Evolutionary conservation across 1,140 invertebrate species (phyloP), one percentile per base, ranked within the genome.

Genomic region (Lanistes nyassanus): DNA sequence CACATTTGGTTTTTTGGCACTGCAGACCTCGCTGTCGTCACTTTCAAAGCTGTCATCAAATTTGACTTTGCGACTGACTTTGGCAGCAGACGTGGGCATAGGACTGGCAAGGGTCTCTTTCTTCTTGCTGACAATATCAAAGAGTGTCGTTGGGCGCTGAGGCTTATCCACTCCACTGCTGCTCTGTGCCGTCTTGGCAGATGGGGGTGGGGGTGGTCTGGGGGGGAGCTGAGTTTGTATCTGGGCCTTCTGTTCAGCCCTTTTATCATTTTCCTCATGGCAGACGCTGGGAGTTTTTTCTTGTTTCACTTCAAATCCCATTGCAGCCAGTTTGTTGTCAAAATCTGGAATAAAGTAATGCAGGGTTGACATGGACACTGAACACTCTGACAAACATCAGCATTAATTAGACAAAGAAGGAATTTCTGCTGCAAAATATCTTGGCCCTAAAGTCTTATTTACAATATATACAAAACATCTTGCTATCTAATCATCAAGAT

Each of bases 221-320:
- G 56, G 16, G 67, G 60, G 21, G 36, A 21, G 7, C 34, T 60
- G 55, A 29, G 37, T 23, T 19, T 39, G 19, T 23, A 23, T 21
- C 4, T 19, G 23, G 29, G 55, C 19, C 23, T 39, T 75, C 23
- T 65, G 31, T 55, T 26, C 64, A 19, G 55, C n/a, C 53, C 29
- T 31, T 76, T 39, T 69, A 51, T 53, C 23, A 2, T 66, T 11
- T 60, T 60, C 66, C 29, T 47, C 26, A 19, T 16, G 16, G 62
- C 9, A n/a, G 53, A 4, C n/a, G 53, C 47, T 65, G 13, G 21
- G 2, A 37, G 42, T 31, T 3, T 19, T 42, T 36, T 83, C 78
- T 79, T 85, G 81, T 78, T 80, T 80, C 77, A 81, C 66, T 19
- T 83, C 85, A 82, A 88, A 85, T 42, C 86, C 86, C 79, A 88